Percentiles rank a stretch among this genome's conserved stretches.
Conservation (phyloP, 1,140 invertebrate genomes). For the Choristoneura fumiferana region DNA sequence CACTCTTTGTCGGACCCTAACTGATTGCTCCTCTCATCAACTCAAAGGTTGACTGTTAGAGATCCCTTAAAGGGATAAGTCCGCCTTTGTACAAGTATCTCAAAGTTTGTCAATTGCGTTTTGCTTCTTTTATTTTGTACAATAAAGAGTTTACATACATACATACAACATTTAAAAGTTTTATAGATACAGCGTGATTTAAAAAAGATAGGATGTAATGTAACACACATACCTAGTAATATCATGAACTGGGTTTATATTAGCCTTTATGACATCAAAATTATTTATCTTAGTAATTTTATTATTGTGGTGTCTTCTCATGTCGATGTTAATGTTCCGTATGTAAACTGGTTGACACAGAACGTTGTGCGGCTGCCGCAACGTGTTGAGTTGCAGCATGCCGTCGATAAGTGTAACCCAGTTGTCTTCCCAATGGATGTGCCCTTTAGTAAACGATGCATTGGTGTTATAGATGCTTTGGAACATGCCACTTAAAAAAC, state of each 20-base stretch:
- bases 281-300: background rate
- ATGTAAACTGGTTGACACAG: constrained; percentile 34
- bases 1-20: too few relatives aligned
- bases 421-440: constrained; percentile 38
- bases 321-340: constrained; percentile 34
- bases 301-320: constrained; percentile 8
- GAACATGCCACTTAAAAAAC: constrained; percentile 43
- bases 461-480: constrained; percentile 36
- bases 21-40: too few relatives aligned
- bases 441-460: constrained; percentile 30
- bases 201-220: too few relatives aligned
- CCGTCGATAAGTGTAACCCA: constrained; percentile 46
- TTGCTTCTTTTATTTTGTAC: too few relatives aligned
- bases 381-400: constrained; percentile 36
- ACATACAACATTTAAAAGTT: too few relatives aligned
- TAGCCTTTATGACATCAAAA: background rate
- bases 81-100: too few relatives aligned
- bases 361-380: constrained; percentile 26
- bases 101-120: too few relatives aligned
- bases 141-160: too few relatives aligned
- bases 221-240: background rate
- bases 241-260: background rate
- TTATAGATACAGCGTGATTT: too few relatives aligned
- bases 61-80: too few relatives aligned
- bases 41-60: too few relatives aligned